Evolutionary conservation across 2,888 invertebrate genomes (phyloP), one percentile per base, ranked within the genome.

Genomic region (Stictocephala bisonia): DNA sequence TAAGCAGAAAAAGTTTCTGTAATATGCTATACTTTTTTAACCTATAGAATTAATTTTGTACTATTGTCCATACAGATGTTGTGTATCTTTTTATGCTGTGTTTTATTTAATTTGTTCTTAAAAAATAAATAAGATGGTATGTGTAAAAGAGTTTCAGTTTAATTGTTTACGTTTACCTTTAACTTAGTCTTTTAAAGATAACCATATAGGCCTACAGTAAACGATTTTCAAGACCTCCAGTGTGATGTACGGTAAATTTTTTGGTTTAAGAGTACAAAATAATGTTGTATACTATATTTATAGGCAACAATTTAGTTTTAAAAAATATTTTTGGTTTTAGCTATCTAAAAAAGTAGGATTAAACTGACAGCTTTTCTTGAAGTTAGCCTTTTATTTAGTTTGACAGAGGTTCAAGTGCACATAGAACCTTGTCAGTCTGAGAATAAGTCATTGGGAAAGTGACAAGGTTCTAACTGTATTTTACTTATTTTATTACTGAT

Each of bases 381-480:
- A 24, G 13, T 51, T 51, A 20, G 26, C 22, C 20, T 51, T 51
- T 51, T 20, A 50, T n/a, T 68, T 68, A 24, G 68, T 68, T 68
- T 68, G 69, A 53, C 18, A 69, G 24, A 35, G 51, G 50, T 69
- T 24, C 44, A 69, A 69, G 69, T 70, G 53, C 56, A 56, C 70
- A 56, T 70, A 56, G 48, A 70, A 53, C 53, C 56, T 70, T 53
- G 56, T 70, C 26, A 40, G 50, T 51, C 20, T 69, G 13, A 35
- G 48, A 69, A 69, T 27, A 15, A 31, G 26, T 35, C 56, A 24
- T 56, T 27, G 48, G 51, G 44, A 20, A 15, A 70, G 56, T 70
- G 53, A 70, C 56, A 70, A 56, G 56, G 70, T 70, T 70, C 56
- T 70, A 70, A 70, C 53, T 70, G 70, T 35, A 70, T 51, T 51